Percentiles rank a stretch among this genome's conserved stretches.
Conservation (phyloP, 92 coral and sea anemone species). For the Paramuricea clavata region DNA sequence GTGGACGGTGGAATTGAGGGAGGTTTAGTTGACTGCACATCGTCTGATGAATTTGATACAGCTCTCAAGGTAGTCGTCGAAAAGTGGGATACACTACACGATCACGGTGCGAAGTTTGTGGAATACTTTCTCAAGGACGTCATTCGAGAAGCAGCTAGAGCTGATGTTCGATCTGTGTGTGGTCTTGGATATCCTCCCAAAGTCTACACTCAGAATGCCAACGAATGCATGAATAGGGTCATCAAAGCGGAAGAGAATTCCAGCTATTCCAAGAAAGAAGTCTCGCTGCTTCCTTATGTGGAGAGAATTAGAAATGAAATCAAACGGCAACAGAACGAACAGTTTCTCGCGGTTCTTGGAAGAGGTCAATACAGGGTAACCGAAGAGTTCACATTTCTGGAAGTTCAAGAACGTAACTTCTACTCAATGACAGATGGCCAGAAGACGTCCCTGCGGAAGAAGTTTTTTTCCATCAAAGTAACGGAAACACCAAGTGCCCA, state of each 20-base stretch:
- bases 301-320: slow-evolving; percentile 49
- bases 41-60: slow-evolving; percentile 40
- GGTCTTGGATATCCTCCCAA: slow-evolving; percentile 73
- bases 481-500: slow-evolving; percentile 33
- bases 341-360: slow-evolving; percentile 70
- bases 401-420: slow-evolving; percentile 60
- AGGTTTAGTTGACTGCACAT: slow-evolving; percentile 63
- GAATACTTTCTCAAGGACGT: slow-evolving; percentile 43
- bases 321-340: slow-evolving; percentile 66
- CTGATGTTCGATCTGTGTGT: slow-evolving; percentile 72
- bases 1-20: slow-evolving; percentile 18
- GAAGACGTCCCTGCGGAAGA: slow-evolving; percentile 58
- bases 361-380: slow-evolving; percentile 62
- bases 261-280: slow-evolving; percentile 46
- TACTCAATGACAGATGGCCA: slow-evolving; percentile 62
- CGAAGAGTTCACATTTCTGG: slow-evolving; percentile 49
- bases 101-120: slow-evolving; percentile 51
- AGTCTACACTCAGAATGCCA: slow-evolving; percentile 60
- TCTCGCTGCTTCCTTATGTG: slow-evolving; percentile 43
- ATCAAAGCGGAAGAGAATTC: neutral
- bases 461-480: slow-evolving; percentile 45
- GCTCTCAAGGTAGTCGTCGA: slow-evolving; percentile 21
- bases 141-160: slow-evolving; percentile 56
- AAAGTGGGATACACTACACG: slow-evolving; percentile 46
- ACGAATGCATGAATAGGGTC: slow-evolving; percentile 39